Evolutionary conservation across 2,113 vertebrate genomes (phyloP).

Genomic region (Lamprotornis superbus): DNA sequence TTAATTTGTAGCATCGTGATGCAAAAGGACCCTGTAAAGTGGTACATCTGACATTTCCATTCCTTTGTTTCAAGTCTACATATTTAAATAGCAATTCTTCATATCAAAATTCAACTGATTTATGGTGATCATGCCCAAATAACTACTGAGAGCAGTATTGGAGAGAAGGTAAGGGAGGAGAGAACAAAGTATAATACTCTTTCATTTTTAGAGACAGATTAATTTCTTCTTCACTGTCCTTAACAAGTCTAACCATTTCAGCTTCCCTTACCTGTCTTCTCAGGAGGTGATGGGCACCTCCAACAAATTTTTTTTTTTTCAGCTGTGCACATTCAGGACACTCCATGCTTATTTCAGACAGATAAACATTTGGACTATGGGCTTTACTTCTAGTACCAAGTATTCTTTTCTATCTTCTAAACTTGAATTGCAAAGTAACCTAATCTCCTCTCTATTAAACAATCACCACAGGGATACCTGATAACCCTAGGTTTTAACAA

Average conservation of each 20-base stretch:
- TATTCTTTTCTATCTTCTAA: background rate
- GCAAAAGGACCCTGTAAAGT: background rate
- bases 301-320: background rate
- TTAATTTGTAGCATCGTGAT: background rate
- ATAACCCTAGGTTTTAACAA: background rate
- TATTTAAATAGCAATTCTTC: background rate
- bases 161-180: background rate
- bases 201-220: background rate
- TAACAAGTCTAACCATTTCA: background rate
- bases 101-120: background rate
- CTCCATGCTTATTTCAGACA: background rate
- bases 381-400: background rate
- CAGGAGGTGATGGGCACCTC: background rate
- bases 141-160: background rate
- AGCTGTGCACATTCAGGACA: background rate
- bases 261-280: background rate
- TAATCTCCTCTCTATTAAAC: background rate
- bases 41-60: background rate
- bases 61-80: background rate
- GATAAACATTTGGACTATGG: background rate
- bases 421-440: background rate
- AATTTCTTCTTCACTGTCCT: background rate
- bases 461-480: background rate
- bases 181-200: background rate
- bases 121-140: background rate